Evolutionary conservation across 2,797 vertebrate species (phyloP), one percentile per base, ranked within the genome.

Genomic region (Onychomys arenicola): DNA sequence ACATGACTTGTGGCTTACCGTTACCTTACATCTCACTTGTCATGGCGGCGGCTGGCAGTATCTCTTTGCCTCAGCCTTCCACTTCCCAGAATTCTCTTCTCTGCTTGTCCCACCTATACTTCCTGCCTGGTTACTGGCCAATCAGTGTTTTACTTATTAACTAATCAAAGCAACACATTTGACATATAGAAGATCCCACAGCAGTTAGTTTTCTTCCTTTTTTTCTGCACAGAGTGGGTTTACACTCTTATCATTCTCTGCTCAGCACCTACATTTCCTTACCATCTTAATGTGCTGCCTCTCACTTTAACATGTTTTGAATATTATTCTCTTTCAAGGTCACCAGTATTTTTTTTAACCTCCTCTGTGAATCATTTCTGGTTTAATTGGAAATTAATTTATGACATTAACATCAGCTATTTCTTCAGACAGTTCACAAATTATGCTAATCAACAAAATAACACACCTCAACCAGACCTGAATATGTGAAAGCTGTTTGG

Each of bases 331-430:
- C 40, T 71, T 81, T 87, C 84, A 90, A 67, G 43, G 87, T 84
- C 63, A 93, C 19, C 19, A 52, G 29, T 37, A 9, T 27, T 25
- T 69, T 87, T 65, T 57, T 88, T 93, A 11, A 0, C 49, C 19
- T 92, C 29, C 32, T 69, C 87, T 73, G 29, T 6, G 73, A 92
- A 55, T 89, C 61, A 88, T n/a, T 76, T 86, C 61, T 37, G 59
- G 61, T 59, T 46, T 78, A 83, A 82, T 10, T 95, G 85, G 73
- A 96, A 95, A 59, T 84, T 59, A 91, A 95, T 84, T 94, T 27
- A 55, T 67, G 37, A 32, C 25, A 91, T 85, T 95, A 77, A 77
- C 43, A 73, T 78, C 84, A 34, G 5, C 29, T 86, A 82, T 80
- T 90, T 83, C 63, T 92, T 83, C 25, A 65, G 55, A 75, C 37